Conservation (phyloP, 2,888 invertebrate genomes). For the Drosophila acutilabella region DNA sequence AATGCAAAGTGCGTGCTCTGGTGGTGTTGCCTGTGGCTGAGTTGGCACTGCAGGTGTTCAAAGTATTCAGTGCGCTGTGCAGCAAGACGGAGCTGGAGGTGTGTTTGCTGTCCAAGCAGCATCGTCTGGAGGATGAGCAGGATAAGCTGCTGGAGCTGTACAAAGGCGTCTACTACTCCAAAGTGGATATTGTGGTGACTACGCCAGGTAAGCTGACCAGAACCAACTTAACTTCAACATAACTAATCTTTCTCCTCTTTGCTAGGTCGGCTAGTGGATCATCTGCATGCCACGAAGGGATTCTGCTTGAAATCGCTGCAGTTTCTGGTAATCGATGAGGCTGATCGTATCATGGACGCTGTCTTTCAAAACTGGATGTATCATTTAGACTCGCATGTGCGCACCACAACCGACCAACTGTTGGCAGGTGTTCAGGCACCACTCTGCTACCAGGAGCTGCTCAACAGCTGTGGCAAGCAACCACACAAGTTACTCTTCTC, state of each 20-base stretch:
- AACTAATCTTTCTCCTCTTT: neutral
- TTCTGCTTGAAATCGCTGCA: constrained; percentile 90
- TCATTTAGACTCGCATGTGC: constrained; percentile 90
- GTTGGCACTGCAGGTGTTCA: constrained; percentile 94
- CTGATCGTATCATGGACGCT: constrained; percentile 96
- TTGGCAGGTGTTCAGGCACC: constrained; percentile 85
- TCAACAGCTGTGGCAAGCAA: constrained; percentile 62
- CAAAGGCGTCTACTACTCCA: constrained; percentile 83
- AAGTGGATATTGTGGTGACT: constrained; percentile 94
- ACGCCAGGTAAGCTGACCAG: constrained; percentile 89
- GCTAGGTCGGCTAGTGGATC: constrained; percentile 93
- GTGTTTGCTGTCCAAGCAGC: constrained; percentile 89
- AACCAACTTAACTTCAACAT: neutral
- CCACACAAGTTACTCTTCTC: constrained; percentile 97
- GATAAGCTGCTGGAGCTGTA: constrained; percentile 87
- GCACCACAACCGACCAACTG: constrained; percentile 86
- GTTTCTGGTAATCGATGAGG: constrained; percentile 97
- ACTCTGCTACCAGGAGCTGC: constrained; percentile 80
- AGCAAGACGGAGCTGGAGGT: constrained; percentile 89
- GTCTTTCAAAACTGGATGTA: constrained; percentile 96
- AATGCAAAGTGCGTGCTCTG: constrained; percentile 91
- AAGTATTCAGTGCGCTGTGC: constrained; percentile 91
- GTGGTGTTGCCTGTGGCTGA: constrained; percentile 97
- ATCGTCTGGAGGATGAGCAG: constrained; percentile 89
- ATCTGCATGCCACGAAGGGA: constrained; percentile 93